Percentiles rank a stretch among this genome's conserved stretches.
phyloP scores from a whole-genome alignment of 2,113 vertebrate species.

The Ramphastos sulfuratus region DNA sequence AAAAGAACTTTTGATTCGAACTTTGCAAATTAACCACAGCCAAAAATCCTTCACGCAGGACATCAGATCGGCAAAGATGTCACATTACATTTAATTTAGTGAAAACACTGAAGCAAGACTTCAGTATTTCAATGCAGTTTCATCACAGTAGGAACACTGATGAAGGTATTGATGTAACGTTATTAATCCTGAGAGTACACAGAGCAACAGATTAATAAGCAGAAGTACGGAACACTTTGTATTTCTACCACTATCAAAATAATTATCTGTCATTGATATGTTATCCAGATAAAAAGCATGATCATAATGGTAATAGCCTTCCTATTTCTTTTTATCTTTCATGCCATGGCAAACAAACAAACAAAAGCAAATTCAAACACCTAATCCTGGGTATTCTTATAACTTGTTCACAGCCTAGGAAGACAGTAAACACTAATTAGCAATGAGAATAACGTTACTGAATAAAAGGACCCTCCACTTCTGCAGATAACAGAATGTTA shows the following conservation, averaged over 20 bases:
- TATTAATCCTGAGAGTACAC: not conserved
- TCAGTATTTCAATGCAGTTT: not conserved
- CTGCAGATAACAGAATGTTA: not conserved
- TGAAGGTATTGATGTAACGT: not conserved
- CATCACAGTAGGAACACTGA: not conserved
- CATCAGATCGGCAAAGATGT: not conserved
- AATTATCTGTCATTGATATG: not conserved
- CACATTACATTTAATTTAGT: not conserved
- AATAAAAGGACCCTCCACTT: not conserved
- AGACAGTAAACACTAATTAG: not conserved
- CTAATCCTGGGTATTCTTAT: not conserved
- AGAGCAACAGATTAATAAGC: not conserved
- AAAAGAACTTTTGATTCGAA: conserved; percentile 19
- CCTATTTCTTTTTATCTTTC: not conserved
- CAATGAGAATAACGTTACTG: not conserved
- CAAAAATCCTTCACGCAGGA: not conserved
- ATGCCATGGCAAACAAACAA: not conserved
- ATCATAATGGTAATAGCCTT: not conserved
- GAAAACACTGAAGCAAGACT: not conserved
- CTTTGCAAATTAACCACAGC: conserved; percentile 22
- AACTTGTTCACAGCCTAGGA: not conserved
- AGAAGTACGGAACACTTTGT: not conserved
- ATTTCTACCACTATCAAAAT: not conserved
- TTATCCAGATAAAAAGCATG: not conserved
- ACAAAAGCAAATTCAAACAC: not conserved